Conservation (phyloP, 2,888 invertebrate genomes). For the Pocota personata region DNA sequence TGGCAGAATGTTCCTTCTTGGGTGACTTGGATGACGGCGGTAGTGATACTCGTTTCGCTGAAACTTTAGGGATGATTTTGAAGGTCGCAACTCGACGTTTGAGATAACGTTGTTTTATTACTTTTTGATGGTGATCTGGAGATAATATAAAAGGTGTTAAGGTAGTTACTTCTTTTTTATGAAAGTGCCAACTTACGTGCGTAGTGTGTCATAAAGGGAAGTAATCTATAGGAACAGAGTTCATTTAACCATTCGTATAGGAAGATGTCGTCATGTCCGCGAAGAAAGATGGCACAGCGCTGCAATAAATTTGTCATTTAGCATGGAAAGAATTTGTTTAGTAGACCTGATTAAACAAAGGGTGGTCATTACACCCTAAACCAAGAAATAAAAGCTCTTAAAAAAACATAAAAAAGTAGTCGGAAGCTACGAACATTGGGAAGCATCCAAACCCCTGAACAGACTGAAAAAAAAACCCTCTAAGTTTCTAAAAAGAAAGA, state of each 20-base stretch:
- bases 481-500: too few relatives aligned
- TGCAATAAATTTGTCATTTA: too few relatives aligned
- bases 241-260: conserved; percentile 82
- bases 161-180: background rate
- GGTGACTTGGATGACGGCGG: conserved; percentile 3
- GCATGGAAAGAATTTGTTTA: background rate
- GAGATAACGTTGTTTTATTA: conserved; percentile 75
- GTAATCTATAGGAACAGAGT: conserved; percentile 79
- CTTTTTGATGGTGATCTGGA: conserved; percentile 77
- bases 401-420: too few relatives aligned
- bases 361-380: too few relatives aligned
- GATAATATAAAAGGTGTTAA: background rate
- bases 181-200: conserved; percentile 76
- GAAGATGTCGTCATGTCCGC: conserved; percentile 80
- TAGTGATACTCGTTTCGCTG: conserved; percentile 77
- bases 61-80: conserved; percentile 78
- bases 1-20: conserved; percentile 78
- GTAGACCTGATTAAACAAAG: too few relatives aligned
- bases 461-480: too few relatives aligned
- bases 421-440: too few relatives aligned
- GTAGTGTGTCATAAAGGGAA: conserved; percentile 81
- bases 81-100: conserved; percentile 76
- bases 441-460: too few relatives aligned
- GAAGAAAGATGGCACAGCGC: conserved; percentile 79
- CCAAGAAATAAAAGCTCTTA: too few relatives aligned